A percentile compares a stretch with the other conserved stretches of the same genome.
phyloP scores from a whole-genome alignment of 1,140 invertebrate genomes.

The Drosophila quadrilineata region DNA sequence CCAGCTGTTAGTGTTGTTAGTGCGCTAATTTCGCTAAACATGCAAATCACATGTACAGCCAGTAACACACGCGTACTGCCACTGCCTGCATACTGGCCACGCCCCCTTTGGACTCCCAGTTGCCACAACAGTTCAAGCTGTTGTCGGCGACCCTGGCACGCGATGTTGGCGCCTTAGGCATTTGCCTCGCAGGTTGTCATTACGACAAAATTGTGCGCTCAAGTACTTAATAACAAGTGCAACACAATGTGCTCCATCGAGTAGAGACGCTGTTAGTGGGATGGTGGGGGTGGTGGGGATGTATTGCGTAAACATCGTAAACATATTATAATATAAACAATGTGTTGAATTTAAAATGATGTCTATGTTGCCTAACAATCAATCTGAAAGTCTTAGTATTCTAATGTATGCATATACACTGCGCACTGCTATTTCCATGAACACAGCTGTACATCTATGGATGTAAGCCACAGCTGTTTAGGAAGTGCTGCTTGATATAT shows the following conservation, averaged over 20 bases:
- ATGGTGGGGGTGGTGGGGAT: no score
- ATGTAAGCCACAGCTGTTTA: no score
- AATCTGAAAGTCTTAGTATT: no score
- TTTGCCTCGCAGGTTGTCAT: conserved; percentile 75
- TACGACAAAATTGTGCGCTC: conserved; percentile 73
- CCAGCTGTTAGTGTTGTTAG: conserved; percentile 54
- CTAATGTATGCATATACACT: no score
- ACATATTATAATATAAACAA: conserved; percentile 73
- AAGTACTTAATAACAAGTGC: conserved; percentile 78
- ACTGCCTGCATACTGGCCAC: conserved; percentile 9
- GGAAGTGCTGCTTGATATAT: no score
- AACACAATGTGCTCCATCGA: conserved; percentile 74
- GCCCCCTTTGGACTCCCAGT: background rate
- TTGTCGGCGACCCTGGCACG: conserved; percentile 71
- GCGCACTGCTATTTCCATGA: no score
- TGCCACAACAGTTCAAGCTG: conserved; percentile 63
- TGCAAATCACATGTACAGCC: conserved; percentile 69
- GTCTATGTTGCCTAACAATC: no score
- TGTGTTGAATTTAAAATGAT: conserved; percentile 78
- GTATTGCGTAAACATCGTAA: conserved; percentile 57
- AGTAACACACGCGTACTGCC: conserved; percentile 15
- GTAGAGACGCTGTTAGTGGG: no score
- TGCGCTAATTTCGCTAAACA: conserved; percentile 77
- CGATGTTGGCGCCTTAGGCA: conserved; percentile 69
- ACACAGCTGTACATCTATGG: no score